Percentiles rank a stretch among this genome's conserved stretches.
Evolutionary conservation across 2,113 vertebrate genomes (phyloP).

Genomic region (Amblyopsis rosae): DNA sequence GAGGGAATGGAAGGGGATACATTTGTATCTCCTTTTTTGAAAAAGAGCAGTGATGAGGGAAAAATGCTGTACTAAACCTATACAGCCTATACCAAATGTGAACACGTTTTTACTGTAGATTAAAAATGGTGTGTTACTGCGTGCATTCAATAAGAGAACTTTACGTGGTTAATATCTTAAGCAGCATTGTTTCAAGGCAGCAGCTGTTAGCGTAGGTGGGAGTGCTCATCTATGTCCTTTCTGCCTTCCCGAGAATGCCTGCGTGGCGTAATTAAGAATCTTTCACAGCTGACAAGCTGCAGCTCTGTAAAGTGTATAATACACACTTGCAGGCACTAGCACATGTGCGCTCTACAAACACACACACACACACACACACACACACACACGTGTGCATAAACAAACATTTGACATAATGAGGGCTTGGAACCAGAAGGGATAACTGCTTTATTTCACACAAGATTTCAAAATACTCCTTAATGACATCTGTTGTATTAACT

Average conservation of each 20-base stretch:
- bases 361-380: conserved; percentile 11
- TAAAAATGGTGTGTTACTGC: background rate
- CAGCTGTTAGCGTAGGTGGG: conserved; percentile 56
- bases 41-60: no score
- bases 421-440: background rate
- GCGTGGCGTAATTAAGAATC: conserved; percentile 9
- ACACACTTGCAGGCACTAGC: background rate
- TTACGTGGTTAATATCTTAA: conserved; percentile 20
- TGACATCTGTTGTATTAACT: no score
- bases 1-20: conserved; percentile 35
- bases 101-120: conserved; percentile 2
- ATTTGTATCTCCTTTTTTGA: conserved; percentile 16
- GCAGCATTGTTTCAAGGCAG: conserved; percentile 54
- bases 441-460: background rate
- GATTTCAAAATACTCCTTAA: background rate
- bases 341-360: background rate
- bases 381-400: conserved; percentile 23
- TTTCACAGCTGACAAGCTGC: conserved; percentile 10
- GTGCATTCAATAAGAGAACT: conserved; percentile 12
- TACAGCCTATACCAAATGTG: background rate
- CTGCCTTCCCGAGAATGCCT: conserved; percentile 19
- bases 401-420: conserved; percentile 9
- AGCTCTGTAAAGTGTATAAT: background rate
- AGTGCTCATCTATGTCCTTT: conserved; percentile 7
- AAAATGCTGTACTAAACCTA: background rate